These are phyloP conservation scores for Pteromalus puparum DNA, from an alignment of 1,140 invertebrate genomes.

Conservation along the genomic window DNA sequence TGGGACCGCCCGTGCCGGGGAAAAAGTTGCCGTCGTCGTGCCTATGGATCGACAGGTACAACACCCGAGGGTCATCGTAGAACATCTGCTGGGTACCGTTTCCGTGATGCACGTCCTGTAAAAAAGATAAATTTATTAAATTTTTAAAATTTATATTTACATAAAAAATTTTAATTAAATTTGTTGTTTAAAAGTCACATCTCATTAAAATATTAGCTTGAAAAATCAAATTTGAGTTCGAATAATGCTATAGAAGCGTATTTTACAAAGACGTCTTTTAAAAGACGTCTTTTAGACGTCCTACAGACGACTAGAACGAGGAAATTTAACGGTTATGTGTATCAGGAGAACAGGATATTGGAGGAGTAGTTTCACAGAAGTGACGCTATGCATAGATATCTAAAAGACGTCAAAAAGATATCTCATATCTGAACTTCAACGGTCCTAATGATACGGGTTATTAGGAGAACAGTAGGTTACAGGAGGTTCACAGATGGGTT, in stretches of 20 bases:
- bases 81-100: constrained; percentile 99
- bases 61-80: constrained; percentile 94
- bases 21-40: constrained; percentile 99
- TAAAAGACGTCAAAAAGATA: background rate
- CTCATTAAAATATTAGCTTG: too few species aligned
- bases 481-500: background rate
- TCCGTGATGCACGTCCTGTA: constrained; percentile 98
- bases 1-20: constrained; percentile 95
- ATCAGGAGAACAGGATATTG: constrained; percentile 25
- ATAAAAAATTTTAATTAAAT: background rate
- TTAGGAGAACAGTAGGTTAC: constrained; percentile 14
- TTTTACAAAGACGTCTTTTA: background rate
- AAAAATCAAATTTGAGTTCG: too few species aligned
- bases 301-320: constrained; percentile 26
- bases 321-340: constrained; percentile 42
- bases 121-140: constrained; percentile 54
- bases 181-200: too few species aligned
- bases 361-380: background rate
- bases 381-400: background rate
- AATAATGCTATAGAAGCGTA: too few species aligned
- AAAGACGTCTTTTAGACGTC: constrained; percentile 11
- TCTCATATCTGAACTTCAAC: background rate
- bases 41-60: constrained; percentile 98
- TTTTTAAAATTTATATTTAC: background rate
- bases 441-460: background rate